Percentiles rank a stretch among this genome's conserved stretches.
phyloP scores from a whole-genome alignment of 2,797 vertebrate species.

The Crocidura indochinensis region DNA sequence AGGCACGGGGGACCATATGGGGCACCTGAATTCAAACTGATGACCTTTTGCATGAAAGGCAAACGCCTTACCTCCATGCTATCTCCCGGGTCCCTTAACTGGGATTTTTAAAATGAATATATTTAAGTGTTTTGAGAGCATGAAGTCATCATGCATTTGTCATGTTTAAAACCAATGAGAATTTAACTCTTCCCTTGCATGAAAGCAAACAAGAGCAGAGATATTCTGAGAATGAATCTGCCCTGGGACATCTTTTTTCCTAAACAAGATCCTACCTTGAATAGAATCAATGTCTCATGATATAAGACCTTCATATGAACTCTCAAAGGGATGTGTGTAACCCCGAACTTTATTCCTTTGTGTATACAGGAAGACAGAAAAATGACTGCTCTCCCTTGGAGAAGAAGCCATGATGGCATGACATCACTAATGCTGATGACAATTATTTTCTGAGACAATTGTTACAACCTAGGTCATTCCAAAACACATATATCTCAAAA shows the following conservation, averaged over 20 bases:
- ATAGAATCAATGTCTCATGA: neutral
- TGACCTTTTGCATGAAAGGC: too few species aligned
- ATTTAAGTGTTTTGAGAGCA: slow-evolving; percentile 27
- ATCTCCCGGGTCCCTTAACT: too few species aligned
- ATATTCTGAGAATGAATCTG: neutral
- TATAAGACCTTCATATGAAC: neutral
- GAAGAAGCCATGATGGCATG: slow-evolving; percentile 57
- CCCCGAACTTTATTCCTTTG: neutral
- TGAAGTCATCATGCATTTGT: neutral
- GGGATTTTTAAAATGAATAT: neutral
- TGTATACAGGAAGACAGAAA: neutral
- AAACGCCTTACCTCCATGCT: too few species aligned
- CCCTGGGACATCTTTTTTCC: neutral
- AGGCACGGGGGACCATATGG: too few species aligned
- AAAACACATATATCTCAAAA: slow-evolving; percentile 28
- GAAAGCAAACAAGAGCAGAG: neutral
- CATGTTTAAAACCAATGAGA: slow-evolving; percentile 36
- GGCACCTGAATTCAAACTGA: too few species aligned
- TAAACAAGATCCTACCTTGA: neutral
- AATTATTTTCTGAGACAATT: slow-evolving; percentile 51
- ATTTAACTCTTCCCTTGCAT: neutral
- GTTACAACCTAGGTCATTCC: slow-evolving; percentile 56
- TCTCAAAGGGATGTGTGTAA: neutral
- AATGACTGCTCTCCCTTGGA: slow-evolving; percentile 23
- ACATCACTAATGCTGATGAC: slow-evolving; percentile 46